Base-by-base conservation (phyloP, 2,888 invertebrate genomes). In the Lithophane semibrunnea region DNA sequence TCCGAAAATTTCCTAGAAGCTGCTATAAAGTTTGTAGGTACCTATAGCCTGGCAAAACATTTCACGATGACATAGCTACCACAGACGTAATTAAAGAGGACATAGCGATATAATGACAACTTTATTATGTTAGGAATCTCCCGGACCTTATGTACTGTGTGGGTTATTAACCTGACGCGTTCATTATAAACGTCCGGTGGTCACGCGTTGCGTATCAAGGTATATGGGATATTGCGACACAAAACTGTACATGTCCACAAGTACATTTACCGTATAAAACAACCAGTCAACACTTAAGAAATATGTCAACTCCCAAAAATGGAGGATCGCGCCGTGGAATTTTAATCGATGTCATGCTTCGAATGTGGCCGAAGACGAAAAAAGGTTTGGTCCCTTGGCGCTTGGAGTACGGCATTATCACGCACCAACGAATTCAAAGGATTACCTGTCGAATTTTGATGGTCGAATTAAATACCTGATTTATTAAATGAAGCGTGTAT, bases 101-200 rank as follows among this genome's bases (percentile, higher is more conserved):
- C 87, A 80, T 82, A 73, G 83, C 84, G 79, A 85, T 86, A 87
- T 86, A 88, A 91, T 90, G 88, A 88, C 85, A 84, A 89, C 85
- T 91, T 91, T 91, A 93, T 92, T 92, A 90, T 92, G 91, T 92
- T 93, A 92, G 90, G 90, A 91, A 91, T 92, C 93, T 93, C 91
- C 91, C 90, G 90, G 90, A 89, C 89, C 87, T 88, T 84, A 84
- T 81, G 86, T 88, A 88, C 86, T 86, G 78, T 87, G 93, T 88
- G 93, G 94, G 96, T 94, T 95, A 93, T 95, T 95, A 96, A 94
- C 94, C 94, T 89, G 90, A 90, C 90, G 86, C 89, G 90, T 91
- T 93, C 93, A 95, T 95, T 94, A 94, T 86, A 86, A 89, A 90
- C 92, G 93, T 96, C 95, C 96, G 94, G 92, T 89, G 92, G 94